A percentile compares a stretch with the other conserved stretches of the same genome.
phyloP scores from a whole-genome alignment of 2,888 invertebrate species.

The Tortricodes alternella region DNA sequence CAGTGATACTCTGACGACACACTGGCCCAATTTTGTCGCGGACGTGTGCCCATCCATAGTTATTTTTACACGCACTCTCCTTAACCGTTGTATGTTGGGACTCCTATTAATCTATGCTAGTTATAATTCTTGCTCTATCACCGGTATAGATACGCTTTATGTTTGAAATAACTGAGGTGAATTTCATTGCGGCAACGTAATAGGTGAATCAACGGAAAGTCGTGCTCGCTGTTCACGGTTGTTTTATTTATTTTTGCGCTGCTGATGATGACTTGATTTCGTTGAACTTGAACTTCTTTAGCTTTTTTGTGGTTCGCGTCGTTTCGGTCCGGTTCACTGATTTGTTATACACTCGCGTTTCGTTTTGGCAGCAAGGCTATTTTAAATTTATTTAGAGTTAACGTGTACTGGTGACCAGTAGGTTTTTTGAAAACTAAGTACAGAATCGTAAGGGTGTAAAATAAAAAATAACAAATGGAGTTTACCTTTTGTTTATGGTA shows the following conservation, averaged over 20 bases:
- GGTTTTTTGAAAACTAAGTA: not conserved
- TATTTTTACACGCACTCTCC: constrained; percentile 19
- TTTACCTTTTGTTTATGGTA: constrained; percentile 23
- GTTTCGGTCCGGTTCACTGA: constrained; percentile 35
- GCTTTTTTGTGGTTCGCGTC: constrained; percentile 33
- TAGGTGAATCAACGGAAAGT: constrained; percentile 42
- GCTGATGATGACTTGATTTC: constrained; percentile 66
- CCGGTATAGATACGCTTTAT: too few relatives aligned
- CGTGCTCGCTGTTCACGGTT: constrained; percentile 53
- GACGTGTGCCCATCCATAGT: constrained; percentile 35
- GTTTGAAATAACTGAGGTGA: not conserved
- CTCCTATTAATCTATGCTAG: not conserved
- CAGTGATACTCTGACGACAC: constrained; percentile 66
- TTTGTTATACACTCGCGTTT: constrained; percentile 25
- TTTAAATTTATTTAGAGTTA: constrained; percentile 12
- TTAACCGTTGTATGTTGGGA: not conserved
- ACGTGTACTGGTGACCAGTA: not conserved
- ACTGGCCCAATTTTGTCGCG: constrained; percentile 65
- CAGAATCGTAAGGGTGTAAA: not conserved
- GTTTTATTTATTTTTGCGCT: constrained; percentile 63
- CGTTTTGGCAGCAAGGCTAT: constrained; percentile 2
- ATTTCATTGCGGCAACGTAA: not conserved
- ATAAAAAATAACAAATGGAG: not conserved
- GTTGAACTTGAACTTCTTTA: constrained; percentile 56
- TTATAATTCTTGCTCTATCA: not conserved